Evolutionary conservation across 2,797 vertebrate genomes (phyloP), one percentile per base, ranked within the genome.

Genomic region (Rallus crepitans): DNA sequence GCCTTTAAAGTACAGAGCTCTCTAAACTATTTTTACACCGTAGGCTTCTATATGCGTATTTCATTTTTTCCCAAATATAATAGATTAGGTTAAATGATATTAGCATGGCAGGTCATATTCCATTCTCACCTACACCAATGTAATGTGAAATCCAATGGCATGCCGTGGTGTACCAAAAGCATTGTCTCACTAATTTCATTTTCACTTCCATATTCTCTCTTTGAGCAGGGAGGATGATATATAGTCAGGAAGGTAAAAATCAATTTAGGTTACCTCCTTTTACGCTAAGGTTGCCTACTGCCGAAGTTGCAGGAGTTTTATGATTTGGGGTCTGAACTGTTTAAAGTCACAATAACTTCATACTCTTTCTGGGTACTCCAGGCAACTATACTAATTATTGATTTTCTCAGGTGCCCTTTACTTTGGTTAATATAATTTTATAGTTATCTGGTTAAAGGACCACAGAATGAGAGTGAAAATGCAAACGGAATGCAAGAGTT

Each of bases 191-290:
- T 93, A 30, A 94, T 79, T 89, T 90, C 12, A 78, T 93, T 94
- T 90, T 82, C 8, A 70, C 40, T 89, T 87, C 31, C 16, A 21
- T 72, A 59, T 82, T 92, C 70, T 82, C 30, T 95, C 30, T 94
- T 87, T 93, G 53, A 89, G 47, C 35, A 42, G 42, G 17, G 33
- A 66, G 25, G 56, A 89, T 97, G 89, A 90, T 88, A 65, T 86
- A 89, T 86, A 79, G 70, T 69, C 60, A 59, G 50, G 33, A 92
- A 88, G 65, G 65, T 86, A 91, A 96, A 96, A 93, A 93, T 72
- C 16, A 2, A 77, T 92, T 94, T 89, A 84, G 40, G 37, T 71
- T 96, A 89, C 86, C 63, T 92, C 25, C 39, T 91, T 7, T 18
- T 89, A 84, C 65, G 66, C 60, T 92, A 82, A 80, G 20, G 45